These are phyloP conservation scores for Sturmia bella DNA, from an alignment of 2,888 invertebrate genomes.

Conservation along the genomic window DNA sequence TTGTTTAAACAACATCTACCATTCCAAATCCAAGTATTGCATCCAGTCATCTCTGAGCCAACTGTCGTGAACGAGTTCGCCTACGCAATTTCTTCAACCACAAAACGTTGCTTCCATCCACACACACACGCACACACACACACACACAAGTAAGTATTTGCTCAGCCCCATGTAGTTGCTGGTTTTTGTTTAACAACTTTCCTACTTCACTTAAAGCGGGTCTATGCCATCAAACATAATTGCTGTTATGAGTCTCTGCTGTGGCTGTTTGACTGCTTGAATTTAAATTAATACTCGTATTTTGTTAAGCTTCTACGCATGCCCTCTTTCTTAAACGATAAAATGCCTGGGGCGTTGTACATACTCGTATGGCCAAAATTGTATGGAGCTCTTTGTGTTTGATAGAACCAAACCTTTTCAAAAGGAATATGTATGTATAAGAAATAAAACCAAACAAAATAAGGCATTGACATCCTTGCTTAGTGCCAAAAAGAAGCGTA, in stretches of 20 bases:
- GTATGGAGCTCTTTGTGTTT: slow-evolving; percentile 40
- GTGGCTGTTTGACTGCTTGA: slow-evolving; percentile 76
- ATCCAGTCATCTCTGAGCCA: slow-evolving; percentile 46
- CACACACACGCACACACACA: background rate
- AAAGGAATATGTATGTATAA: slow-evolving; percentile 7
- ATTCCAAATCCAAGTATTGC: slow-evolving; percentile 28
- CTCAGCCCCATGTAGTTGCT: slow-evolving; percentile 34
- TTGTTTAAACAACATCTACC: slow-evolving; percentile 45
- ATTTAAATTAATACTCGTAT: slow-evolving; percentile 77
- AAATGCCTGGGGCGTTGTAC: slow-evolving; percentile 66
- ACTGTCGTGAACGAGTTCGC: slow-evolving; percentile 71
- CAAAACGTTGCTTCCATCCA: slow-evolving; percentile 24
- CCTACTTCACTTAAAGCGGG: slow-evolving; percentile 61
- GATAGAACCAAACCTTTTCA: slow-evolving; percentile 1
- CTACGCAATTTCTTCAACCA: slow-evolving; percentile 68
- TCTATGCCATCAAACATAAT: slow-evolving; percentile 65
- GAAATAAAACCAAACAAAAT: slow-evolving; percentile 9
- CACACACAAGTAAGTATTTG: background rate
- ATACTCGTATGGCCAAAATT: slow-evolving; percentile 49
- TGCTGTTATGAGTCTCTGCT: slow-evolving; percentile 31
- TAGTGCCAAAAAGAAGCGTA: slow-evolving; percentile 20
- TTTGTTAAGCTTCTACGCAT: slow-evolving; percentile 71
- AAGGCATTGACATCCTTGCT: slow-evolving; percentile 59
- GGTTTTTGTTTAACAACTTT: slow-evolving; percentile 8
- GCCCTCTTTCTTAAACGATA: slow-evolving; percentile 59